Base-by-base conservation (phyloP, 2,797 vertebrate species). In the Scolopax bukidnonensis region DNA sequence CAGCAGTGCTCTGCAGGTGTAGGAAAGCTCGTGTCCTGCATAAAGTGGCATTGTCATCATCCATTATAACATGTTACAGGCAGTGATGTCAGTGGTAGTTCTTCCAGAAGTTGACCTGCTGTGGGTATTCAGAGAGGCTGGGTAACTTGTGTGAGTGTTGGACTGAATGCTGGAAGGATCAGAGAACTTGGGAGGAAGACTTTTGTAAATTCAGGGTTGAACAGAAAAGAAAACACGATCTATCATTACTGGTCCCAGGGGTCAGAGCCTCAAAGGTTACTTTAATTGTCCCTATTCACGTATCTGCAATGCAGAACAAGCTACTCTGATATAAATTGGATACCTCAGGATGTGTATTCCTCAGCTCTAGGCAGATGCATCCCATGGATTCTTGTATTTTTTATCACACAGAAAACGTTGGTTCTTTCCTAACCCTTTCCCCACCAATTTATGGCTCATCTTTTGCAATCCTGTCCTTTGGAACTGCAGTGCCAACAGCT, bases 21-120 rank as follows among this genome's bases (percentile, higher is more conserved):
- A 41, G 63, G 51, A 43, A 60, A 33, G 68, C 70, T 74, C 64
- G 33, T 71, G 40, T 14, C 23, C 71, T 61, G 56, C 13, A 4
- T 16, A 2, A 17, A 84, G 45, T 45, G 47, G 15, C 30, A 6
- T 41, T 70, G 1, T 30, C 65, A 2, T 40, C 30, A 8, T 23
- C 43, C 30, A 0, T 57, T 48, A 4, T 11, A 59, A 23, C 7
- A 1, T 13, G 1, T 3, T 40, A 5, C 17, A 65, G 50, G 24
- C 40, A 6, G 45, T 38, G 74, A 18, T 32, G 43, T 14, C 9
- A 1, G 5, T 10, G 27, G 45, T 63, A 69, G 80, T 11, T 93
- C 65, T 91, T 47, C 3, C 9, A 38, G 28, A 32, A 53, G 53
- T 25, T 50, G 50, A 36, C 47, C 50, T 71, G 12, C 20, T 43